Base-by-base conservation (phyloP, 2,113 vertebrate species). In the Engraulis encrasicolus region DNA sequence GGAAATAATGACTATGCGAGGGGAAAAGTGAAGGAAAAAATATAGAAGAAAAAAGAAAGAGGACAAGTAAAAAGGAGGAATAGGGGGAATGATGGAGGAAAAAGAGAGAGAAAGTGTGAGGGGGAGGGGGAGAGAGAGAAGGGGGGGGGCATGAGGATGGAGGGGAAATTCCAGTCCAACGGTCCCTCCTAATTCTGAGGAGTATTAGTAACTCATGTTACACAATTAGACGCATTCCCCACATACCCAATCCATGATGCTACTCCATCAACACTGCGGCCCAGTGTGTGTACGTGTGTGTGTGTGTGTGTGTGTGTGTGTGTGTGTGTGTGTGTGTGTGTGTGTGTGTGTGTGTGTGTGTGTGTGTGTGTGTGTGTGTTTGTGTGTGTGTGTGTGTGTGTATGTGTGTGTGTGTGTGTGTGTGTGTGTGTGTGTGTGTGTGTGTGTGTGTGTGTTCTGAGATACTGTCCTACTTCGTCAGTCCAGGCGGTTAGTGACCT, bases 241-340 rank as follows among this genome's bases (percentile, higher is more conserved):
- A 61, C 54, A 61, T 61, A 61, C 54, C 27, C 27, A 61, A 4
- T 61, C 6, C 54, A 61, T 61, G 54, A 61, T 61, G n/a, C 27
- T 23, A 61, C 9, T 61, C 27, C n/a, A 61, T 61, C 54, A 61
- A 61, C 54, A 19, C 54, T 61, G 54, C 34, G n/a, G n/a, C n/a
- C 49, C 23, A 38, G 74, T 86, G 71, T 82, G 82, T 82, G 82
- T 82, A 80, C 77, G 82, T 82, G 83, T 84, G 78, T 49, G 37
- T 34, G 82, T 81, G 84, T 83, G 86, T 81, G 81, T 83, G 81
- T 78, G 83, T 81, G 86, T 78, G 71, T 71, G 71, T 52, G 27
- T 52, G 83, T 82, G 52, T 50, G 58, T 81, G 49, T 78, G 23
- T 81, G 82, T 54, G 83, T 49, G 83, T 48, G 12, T 66, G 50